These are phyloP conservation scores for Antennarius striatus DNA, from an alignment of 2,113 vertebrate genomes.

Conservation along the genomic window DNA sequence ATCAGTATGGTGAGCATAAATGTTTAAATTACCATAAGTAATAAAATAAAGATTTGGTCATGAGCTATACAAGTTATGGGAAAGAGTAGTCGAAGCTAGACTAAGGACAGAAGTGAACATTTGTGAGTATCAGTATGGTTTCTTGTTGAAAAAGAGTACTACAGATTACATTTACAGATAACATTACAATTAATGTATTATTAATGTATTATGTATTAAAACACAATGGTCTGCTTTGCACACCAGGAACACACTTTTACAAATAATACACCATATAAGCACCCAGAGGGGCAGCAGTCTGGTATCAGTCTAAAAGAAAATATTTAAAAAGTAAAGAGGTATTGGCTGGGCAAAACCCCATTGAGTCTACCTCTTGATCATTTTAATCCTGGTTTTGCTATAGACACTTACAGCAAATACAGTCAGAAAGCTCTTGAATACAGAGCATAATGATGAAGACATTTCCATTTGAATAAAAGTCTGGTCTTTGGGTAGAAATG, in stretches of 20 bases:
- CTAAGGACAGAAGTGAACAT: too few relatives aligned
- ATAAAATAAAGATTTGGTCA: too few relatives aligned
- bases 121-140: too few relatives aligned
- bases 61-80: too few relatives aligned
- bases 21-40: too few relatives aligned
- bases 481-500: slow-evolving; percentile 52
- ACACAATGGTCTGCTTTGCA: too few relatives aligned
- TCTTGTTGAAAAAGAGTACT: too few relatives aligned
- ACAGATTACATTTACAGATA: too few relatives aligned
- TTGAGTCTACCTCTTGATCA: slow-evolving; percentile 30
- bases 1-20: too few relatives aligned
- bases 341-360: slow-evolving; percentile 32
- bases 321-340: slow-evolving; percentile 13
- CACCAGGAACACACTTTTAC: background rate
- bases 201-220: too few relatives aligned
- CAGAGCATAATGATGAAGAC: slow-evolving; percentile 42
- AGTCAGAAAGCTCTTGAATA: slow-evolving; percentile 60
- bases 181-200: too few relatives aligned
- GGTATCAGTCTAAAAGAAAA: slow-evolving; percentile 10
- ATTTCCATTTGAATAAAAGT: slow-evolving; percentile 69
- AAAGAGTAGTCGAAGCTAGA: too few relatives aligned
- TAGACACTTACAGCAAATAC: slow-evolving; percentile 60
- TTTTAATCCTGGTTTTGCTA: slow-evolving; percentile 34
- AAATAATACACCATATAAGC: background rate
- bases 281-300: background rate